Conservation (phyloP, 2,888 invertebrate species). For the Drosophila hamatofila region DNA sequence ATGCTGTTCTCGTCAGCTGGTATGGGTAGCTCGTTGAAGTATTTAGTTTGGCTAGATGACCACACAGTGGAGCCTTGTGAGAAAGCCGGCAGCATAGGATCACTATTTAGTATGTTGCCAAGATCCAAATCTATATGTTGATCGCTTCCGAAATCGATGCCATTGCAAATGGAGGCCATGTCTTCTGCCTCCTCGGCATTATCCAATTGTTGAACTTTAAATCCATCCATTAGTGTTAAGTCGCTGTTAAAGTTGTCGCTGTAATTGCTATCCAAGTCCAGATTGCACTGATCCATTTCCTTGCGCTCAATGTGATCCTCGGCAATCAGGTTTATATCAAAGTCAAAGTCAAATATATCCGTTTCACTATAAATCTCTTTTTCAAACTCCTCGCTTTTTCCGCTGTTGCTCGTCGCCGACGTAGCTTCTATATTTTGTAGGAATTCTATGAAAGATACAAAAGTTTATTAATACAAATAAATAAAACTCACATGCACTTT, state of each 20-base stretch:
- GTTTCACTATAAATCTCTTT: slow-evolving; percentile 66
- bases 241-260: slow-evolving; percentile 52
- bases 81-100: slow-evolving; percentile 47
- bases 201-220: slow-evolving; percentile 10
- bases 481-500: background rate
- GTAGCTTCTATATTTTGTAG: slow-evolving; percentile 77
- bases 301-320: slow-evolving; percentile 64
- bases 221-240: slow-evolving; percentile 33
- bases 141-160: slow-evolving; percentile 40
- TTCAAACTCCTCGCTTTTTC: slow-evolving; percentile 65
- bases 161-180: slow-evolving; percentile 37
- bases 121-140: slow-evolving; percentile 19
- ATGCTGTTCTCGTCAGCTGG: slow-evolving; percentile 54
- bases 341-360: slow-evolving; percentile 79
- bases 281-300: slow-evolving; percentile 66
- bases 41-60: slow-evolving; percentile 42
- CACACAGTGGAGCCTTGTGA: slow-evolving; percentile 40
- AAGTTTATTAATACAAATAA: slow-evolving; percentile 43
- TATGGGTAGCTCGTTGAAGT: slow-evolving; percentile 47
- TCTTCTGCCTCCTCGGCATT: slow-evolving; percentile 52
- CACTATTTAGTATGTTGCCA: slow-evolving; percentile 20
- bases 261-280: slow-evolving; percentile 45
- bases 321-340: slow-evolving; percentile 82
- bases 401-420: slow-evolving; percentile 68
- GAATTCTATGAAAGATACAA: slow-evolving; percentile 73